Evolutionary conservation across 2,888 invertebrate genomes (phyloP), one percentile per base, ranked within the genome.

Genomic region (Rotaria macrura): DNA sequence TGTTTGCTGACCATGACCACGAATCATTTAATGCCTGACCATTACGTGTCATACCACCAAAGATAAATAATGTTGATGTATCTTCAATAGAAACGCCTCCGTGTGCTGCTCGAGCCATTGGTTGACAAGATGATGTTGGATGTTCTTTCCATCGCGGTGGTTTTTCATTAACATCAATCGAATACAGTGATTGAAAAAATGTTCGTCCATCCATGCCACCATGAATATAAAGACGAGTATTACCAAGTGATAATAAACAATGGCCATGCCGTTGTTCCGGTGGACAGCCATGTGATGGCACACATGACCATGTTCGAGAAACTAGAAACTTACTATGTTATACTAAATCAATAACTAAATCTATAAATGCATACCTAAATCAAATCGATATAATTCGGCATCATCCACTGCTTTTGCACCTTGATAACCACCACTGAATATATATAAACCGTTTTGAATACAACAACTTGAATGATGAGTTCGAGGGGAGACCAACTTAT

Each of bases 211-310:
- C 88, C 90, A 91, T 90, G 29, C 91, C 91, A 25, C 90, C 91
- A 87, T 90, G 90, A 49, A 91, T 86, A 85, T 88, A 89, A 38
- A 91, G 87, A 85, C 88, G 89, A 87, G 88, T 88, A 34, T 89
- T 89, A 40, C 52, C 38, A 72, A 83, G 57, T 17, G 89, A 88
- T 85, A 89, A 88, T 89, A 90, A 89, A 38, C 89, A 87, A 88
- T 91, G 91, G 84, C 91, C 91, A 87, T 90, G 90, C 17, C 91
- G 88, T 3, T 90, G 89, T 85, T 90, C 89, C 10, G 91, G 91
- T 1, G 89, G 87, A 84, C 89, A 89, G 5, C 90, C 90, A 65
- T 87, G 87, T 12, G 89, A 87, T 57, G 88, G 87, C 10, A 90
- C 86, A 12, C 87, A 88, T n/a, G 88, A 87, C 91, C 91, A 91